These are phyloP conservation scores for Cabera pusaria DNA, from an alignment of 2,888 invertebrate species.

Conservation along the genomic window DNA sequence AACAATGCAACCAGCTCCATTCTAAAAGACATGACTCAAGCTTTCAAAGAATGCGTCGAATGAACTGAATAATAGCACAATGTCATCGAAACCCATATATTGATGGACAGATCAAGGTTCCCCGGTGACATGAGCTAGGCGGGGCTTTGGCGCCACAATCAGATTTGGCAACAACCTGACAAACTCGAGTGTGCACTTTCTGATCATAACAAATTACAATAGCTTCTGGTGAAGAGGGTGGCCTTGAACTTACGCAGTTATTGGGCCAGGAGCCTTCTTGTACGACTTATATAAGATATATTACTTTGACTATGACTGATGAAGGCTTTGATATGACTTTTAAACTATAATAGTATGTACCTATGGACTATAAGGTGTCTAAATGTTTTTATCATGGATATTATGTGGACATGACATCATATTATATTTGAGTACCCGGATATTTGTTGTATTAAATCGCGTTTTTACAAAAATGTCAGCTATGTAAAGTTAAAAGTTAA, in stretches of 20 bases:
- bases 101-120: constrained; percentile 64
- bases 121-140: constrained; percentile 28
- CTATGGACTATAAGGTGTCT: too few relatives aligned
- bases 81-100: constrained; percentile 45
- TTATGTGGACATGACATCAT: too few relatives aligned
- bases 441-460: too few relatives aligned
- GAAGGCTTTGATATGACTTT: too few relatives aligned
- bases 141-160: constrained; percentile 25
- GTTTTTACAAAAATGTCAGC: too few relatives aligned
- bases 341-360: too few relatives aligned
- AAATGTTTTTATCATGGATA: too few relatives aligned
- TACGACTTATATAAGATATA: too few relatives aligned
- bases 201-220: constrained; percentile 23
- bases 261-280: constrained; percentile 20
- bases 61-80: constrained; percentile 45
- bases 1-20: constrained; percentile 1
- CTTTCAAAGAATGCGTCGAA: constrained; percentile 39
- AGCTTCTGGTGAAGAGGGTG: constrained; percentile 17
- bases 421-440: too few relatives aligned
- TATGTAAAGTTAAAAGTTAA: too few relatives aligned
- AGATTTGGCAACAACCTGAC: constrained; percentile 24
- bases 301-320: too few relatives aligned
- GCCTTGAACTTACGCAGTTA: constrained; percentile 27
- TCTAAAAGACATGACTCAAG: constrained; percentile 12
- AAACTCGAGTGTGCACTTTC: constrained; percentile 17